Base-by-base conservation (phyloP, 2,113 vertebrate genomes). In the Nycticebus coucang region DNA sequence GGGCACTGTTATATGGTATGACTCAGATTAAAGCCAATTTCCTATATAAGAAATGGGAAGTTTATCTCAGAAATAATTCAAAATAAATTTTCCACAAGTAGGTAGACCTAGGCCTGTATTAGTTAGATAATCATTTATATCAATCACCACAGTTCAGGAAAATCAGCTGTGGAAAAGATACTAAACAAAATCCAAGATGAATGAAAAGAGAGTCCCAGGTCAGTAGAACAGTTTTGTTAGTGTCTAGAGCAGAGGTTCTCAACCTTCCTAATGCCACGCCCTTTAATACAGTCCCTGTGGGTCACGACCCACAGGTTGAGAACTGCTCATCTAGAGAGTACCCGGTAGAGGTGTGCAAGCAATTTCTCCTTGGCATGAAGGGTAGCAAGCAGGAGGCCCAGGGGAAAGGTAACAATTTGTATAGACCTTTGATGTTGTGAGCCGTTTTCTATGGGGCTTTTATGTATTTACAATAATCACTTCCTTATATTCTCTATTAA, bases 51-150 rank as follows among this genome's bases (percentile, higher is more conserved):
- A 95, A 77, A 87, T 92, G 37, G 22, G 66, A 72, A 15, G 60
- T 60, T n/a, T 83, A 83, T 50, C 57, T 88, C 69, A 77, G 84
- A 92, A 83, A 69, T 78, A 18, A 78, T 37, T 88, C 35, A 78
- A 92, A 87, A 75, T 41, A 69, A 82, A 83, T 77, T 69, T 19
- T 30, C 53, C 71, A 41, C 53, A 92, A 89, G 26, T 45, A 94
- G 41, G 21, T 1, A 86, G 66, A 80, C 41, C 53, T 35, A 68
- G 35, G 30, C 26, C 60, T 82, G n/a, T 60, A n/a, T 69, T 59
- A 87, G 11, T 30, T 66, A 22, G 35, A 75, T 35, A 57, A 95
- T 53, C 19, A 87, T 80, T 77, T 45, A 59, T 66, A 84, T 45
- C 13, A 59, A 84, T 55, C 13, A 59, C n/a, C 53, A 53, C n/a